Percentiles rank a stretch among this genome's conserved stretches.
phyloP scores from a whole-genome alignment of 2,888 invertebrate species.

The Lepidonotus clava region DNA sequence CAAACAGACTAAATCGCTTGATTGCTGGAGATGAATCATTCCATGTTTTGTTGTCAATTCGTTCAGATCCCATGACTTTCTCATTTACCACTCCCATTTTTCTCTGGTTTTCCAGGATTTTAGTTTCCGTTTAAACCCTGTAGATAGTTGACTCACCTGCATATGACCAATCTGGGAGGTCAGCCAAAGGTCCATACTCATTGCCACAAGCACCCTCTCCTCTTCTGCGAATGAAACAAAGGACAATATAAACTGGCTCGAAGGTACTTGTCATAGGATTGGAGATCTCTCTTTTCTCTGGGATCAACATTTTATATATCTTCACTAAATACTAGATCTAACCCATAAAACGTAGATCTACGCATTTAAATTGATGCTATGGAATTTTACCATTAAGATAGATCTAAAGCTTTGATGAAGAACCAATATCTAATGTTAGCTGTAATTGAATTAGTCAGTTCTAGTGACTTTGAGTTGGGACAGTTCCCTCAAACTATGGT shows the following conservation, averaged over 20 bases:
- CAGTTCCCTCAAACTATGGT: not conserved
- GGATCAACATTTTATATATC: not conserved
- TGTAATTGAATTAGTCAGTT: not conserved
- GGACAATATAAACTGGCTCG: not conserved
- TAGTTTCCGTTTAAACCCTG: no score
- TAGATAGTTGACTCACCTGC: conserved; percentile 62
- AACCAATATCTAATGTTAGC: not conserved
- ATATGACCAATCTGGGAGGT: conserved; percentile 66
- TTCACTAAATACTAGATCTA: not conserved
- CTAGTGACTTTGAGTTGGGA: no score
- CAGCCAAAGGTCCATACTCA: conserved; percentile 63
- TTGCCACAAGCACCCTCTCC: conserved; percentile 60
- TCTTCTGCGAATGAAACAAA: conserved; percentile 52
- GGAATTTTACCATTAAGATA: not conserved
- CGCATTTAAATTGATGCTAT: not conserved
- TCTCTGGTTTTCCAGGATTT: no score
- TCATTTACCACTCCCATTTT: no score
- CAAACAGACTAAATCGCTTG: no score
- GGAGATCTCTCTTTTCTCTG: not conserved
- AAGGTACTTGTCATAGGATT: not conserved
- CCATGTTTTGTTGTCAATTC: no score
- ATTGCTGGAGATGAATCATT: no score
- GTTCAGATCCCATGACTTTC: no score
- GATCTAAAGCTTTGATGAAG: not conserved
- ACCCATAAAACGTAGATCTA: not conserved